Conservation (phyloP, 2,797 vertebrate species). For the Graptemys geographica region DNA sequence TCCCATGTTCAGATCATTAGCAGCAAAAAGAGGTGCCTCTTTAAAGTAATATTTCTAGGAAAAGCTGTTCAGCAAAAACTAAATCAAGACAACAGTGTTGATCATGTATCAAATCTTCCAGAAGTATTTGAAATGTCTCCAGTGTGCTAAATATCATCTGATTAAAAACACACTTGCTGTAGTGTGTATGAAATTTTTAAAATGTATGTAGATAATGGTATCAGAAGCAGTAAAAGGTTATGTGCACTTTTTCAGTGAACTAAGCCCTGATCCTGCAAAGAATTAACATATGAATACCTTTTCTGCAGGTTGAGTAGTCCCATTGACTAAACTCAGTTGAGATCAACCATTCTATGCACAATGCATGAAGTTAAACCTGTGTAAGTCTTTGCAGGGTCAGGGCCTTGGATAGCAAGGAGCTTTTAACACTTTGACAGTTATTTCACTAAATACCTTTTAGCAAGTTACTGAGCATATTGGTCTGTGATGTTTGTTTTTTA, state of each 20-base stretch:
- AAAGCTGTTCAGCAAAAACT: constrained; percentile 2
- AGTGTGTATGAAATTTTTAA: constrained; percentile 21
- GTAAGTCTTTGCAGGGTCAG: not conserved
- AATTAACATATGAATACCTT: not conserved
- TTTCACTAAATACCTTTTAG: not conserved
- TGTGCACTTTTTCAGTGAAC: not conserved
- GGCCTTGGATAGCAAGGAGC: not conserved
- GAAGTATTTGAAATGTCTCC: constrained; percentile 22
- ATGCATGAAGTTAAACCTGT: not conserved
- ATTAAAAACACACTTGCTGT: not conserved
- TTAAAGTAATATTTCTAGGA: not conserved
- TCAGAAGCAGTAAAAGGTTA: not conserved
- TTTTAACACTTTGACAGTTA: not conserved
- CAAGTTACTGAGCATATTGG: not conserved
- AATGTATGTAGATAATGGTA: constrained; percentile 16
- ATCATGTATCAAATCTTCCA: not conserved
- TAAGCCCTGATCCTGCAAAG: not conserved
- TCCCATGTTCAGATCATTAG: not conserved
- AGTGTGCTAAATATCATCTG: not conserved
- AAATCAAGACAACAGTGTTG: constrained; percentile 1
- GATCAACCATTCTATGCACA: not conserved
- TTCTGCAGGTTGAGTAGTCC: accelerated
- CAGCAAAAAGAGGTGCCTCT: not conserved
- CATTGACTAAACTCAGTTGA: not conserved
- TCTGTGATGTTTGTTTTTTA: not conserved